phyloP scores from a whole-genome alignment of 2,888 invertebrate genomes.

The Myopa tessellatipennis region DNA sequence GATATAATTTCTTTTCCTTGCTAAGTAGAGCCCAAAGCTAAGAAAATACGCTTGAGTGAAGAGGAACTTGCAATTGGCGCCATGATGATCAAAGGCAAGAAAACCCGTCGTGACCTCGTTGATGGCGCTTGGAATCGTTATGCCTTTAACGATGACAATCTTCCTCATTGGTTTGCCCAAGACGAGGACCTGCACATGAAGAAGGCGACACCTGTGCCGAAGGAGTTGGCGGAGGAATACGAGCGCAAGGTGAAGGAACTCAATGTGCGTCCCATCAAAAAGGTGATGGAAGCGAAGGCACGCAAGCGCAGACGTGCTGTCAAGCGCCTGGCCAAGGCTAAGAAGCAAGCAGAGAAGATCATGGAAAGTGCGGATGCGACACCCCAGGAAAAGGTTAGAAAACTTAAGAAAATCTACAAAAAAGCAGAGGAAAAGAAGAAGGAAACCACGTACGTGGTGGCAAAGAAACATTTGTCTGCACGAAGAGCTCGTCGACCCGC shows the following conservation, averaged over 20 bases:
- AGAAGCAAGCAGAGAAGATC: conserved; percentile 95
- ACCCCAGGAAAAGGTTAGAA: conserved; percentile 92
- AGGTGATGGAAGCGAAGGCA: conserved; percentile 97
- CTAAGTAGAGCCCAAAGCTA: conserved; percentile 58
- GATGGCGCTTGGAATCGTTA: conserved; percentile 95
- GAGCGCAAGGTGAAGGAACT: conserved; percentile 85
- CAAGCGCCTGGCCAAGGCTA: conserved; percentile 89
- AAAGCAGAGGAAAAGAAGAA: conserved; percentile 89
- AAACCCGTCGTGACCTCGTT: conserved; percentile 87
- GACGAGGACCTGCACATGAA: conserved; percentile 94
- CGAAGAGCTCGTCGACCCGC: conserved; percentile 83
- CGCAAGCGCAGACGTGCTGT: conserved; percentile 93
- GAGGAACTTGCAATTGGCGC: conserved; percentile 94
- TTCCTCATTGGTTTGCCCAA: conserved; percentile 96
- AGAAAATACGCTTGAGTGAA: conserved; percentile 80
- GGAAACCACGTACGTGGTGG: conserved; percentile 92
- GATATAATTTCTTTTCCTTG: not conserved
- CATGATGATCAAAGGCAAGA: conserved; percentile 89
- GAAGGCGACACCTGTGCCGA: conserved; percentile 85
- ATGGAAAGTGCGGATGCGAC: conserved; percentile 90
- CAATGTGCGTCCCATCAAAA: conserved; percentile 95
- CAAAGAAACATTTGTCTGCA: conserved; percentile 85
- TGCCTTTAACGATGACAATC: conserved; percentile 87
- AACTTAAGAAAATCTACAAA: conserved; percentile 92
- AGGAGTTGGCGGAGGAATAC: conserved; percentile 87